These are phyloP conservation scores for Drosophila yooni DNA, from an alignment of 2,888 invertebrate genomes.

Conservation along the genomic window DNA sequence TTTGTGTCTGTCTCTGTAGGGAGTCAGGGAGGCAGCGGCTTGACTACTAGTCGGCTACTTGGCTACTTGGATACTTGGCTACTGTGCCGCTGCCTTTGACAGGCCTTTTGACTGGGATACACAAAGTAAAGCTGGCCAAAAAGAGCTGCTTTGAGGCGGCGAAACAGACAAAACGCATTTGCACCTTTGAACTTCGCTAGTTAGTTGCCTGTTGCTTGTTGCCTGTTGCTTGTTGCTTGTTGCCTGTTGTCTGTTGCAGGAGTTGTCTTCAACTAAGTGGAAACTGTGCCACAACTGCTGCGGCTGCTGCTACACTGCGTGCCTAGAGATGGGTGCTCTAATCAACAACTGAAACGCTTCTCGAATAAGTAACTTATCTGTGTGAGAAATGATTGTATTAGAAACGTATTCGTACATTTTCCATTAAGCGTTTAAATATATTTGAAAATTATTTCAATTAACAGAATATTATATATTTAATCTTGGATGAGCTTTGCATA, in stretches of 20 bases:
- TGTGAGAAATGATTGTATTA: background rate
- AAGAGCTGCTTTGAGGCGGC: background rate
- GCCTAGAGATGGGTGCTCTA: slow-evolving; percentile 4
- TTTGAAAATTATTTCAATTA: background rate
- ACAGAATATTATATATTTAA: background rate
- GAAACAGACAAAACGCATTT: slow-evolving; percentile 71
- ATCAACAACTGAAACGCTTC: background rate
- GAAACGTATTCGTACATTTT: background rate
- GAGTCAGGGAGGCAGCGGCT: slow-evolving; percentile 17
- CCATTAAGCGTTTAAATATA: background rate
- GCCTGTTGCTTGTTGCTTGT: slow-evolving; percentile 2
- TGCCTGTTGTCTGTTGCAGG: slow-evolving; percentile 5
- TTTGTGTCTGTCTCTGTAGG: slow-evolving; percentile 41
- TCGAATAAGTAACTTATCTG: background rate
- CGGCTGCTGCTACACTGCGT: slow-evolving; percentile 7
- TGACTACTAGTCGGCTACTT: background rate
- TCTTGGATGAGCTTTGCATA: no score
- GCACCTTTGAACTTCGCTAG: slow-evolving; percentile 74
- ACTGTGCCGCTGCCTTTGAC: slow-evolving; percentile 54
- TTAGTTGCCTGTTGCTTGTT: slow-evolving; percentile 27
- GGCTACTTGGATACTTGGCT: slow-evolving; percentile 24
- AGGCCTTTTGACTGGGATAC: slow-evolving; percentile 20
- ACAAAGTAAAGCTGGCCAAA: slow-evolving; percentile 29
- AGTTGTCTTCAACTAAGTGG: slow-evolving; percentile 38
- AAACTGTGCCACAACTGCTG: slow-evolving; percentile 58